Conservation (phyloP, 1,140 invertebrate genomes). For the Leptinotarsa defecta region DNA sequence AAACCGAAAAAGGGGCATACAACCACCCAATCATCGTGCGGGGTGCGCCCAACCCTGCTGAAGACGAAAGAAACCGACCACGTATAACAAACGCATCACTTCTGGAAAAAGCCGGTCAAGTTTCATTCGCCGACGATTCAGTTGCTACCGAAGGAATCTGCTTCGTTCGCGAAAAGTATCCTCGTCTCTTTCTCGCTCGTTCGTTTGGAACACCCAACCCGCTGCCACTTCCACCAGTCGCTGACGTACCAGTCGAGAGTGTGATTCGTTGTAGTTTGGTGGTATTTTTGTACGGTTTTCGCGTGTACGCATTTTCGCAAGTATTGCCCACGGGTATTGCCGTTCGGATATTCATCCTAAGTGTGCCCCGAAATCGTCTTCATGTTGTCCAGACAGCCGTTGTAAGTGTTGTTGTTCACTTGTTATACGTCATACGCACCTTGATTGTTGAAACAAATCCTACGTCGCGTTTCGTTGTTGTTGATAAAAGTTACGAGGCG, state of each 20-base stretch:
- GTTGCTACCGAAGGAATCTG: constrained; percentile 24
- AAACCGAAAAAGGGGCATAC: no score
- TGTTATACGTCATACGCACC: background rate
- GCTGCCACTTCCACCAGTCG: constrained; percentile 10
- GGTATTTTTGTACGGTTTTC: constrained; percentile 15
- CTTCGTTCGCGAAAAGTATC: background rate
- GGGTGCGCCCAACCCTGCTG: no score
- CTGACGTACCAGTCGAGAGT: constrained; percentile 16
- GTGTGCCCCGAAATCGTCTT: background rate
- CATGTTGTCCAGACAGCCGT: constrained; percentile 1
- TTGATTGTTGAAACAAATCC: background rate
- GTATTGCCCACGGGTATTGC: background rate
- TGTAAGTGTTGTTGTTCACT: background rate
- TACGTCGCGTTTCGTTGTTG: background rate
- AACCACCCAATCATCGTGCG: no score
- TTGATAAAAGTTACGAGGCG: background rate
- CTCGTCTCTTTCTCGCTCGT: constrained; percentile 9
- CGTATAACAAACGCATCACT: no score
- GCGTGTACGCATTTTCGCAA: background rate
- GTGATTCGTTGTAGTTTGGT: constrained; percentile 1
- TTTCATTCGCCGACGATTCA: constrained; percentile 5
- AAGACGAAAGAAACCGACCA: no score
- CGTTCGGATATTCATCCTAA: background rate
- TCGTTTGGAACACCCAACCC: background rate
- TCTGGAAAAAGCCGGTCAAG: background rate